phyloP scores from a whole-genome alignment of 2,888 invertebrate genomes.

The Brachyptera putata region DNA sequence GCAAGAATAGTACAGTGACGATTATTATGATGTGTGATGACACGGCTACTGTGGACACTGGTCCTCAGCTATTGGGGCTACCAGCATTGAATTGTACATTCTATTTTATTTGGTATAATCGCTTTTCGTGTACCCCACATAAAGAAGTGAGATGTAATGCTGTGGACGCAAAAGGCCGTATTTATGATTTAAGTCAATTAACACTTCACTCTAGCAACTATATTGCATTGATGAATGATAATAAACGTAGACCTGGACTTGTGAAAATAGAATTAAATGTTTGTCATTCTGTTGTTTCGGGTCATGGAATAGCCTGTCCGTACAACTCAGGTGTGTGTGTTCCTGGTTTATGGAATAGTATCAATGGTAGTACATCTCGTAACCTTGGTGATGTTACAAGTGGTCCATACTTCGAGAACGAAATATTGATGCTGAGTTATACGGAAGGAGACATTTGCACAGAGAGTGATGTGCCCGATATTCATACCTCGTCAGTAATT shows the following conservation, averaged over 20 bases:
- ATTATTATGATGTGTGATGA: conserved; percentile 10
- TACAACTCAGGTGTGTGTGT: conserved; percentile 9
- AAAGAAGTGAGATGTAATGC: conserved; percentile 2
- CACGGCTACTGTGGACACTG: background rate
- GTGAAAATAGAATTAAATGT: conserved; percentile 8
- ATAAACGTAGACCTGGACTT: background rate
- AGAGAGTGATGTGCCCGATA: background rate
- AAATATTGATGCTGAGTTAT: conserved; percentile 17
- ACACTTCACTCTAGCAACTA: conserved; percentile 12
- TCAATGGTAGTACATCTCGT: background rate
- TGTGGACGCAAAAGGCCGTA: background rate
- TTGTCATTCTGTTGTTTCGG: conserved; percentile 10
- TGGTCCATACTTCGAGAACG: conserved; percentile 11
- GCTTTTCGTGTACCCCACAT: conserved; percentile 13
- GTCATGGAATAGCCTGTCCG: background rate
- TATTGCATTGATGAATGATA: background rate
- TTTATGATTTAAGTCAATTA: conserved; percentile 10
- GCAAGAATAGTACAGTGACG: background rate
- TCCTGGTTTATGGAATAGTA: background rate
- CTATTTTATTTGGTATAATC: conserved; percentile 12
- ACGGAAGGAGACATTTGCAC: conserved; percentile 12
- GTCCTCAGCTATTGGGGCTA: background rate
- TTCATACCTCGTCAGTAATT: conserved; percentile 7
- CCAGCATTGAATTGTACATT: background rate
- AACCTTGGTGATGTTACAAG: conserved; percentile 10